Conservation (phyloP, 2,888 invertebrate species). For the Andrena haemorrhoa region DNA sequence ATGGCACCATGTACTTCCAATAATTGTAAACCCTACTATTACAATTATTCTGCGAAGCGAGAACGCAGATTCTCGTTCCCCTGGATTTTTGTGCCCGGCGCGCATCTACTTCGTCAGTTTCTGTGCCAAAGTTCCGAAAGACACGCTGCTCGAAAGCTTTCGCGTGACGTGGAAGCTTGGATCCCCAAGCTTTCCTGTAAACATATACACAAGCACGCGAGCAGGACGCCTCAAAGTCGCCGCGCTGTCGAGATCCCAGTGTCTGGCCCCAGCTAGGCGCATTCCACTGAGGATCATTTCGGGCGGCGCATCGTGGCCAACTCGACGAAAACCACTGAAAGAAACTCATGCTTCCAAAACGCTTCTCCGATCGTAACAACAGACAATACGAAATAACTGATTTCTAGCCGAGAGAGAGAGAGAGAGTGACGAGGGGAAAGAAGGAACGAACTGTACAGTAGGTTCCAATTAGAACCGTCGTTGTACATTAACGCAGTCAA, state of each 20-base stretch:
- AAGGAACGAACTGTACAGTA: slow-evolving; percentile 32
- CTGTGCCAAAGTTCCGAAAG: not conserved
- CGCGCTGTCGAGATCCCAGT: slow-evolving; percentile 26
- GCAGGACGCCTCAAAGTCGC: not conserved
- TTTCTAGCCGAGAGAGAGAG: slow-evolving; percentile 25
- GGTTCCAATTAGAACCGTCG: slow-evolving; percentile 26
- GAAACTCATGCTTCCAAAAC: slow-evolving; percentile 51
- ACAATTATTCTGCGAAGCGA: not conserved
- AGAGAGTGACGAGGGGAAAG: not conserved
- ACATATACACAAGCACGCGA: slow-evolving; percentile 4
- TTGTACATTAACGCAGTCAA: slow-evolving; percentile 28
- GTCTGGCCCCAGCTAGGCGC: slow-evolving; percentile 4
- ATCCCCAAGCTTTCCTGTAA: slow-evolving; percentile 20
- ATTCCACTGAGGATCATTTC: slow-evolving; percentile 39
- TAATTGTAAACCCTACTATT: not conserved
- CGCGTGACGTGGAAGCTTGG: not conserved
- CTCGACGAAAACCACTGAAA: slow-evolving; percentile 26
- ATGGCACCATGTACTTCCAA: not conserved
- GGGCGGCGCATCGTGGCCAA: slow-evolving; percentile 37
- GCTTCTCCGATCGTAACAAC: slow-evolving; percentile 56
- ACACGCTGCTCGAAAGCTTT: slow-evolving; percentile 4
- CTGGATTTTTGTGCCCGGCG: not conserved
- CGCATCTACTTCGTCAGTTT: not conserved
- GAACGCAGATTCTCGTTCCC: not conserved
- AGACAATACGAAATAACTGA: slow-evolving; percentile 67